A percentile compares a stretch with the other conserved stretches of the same genome.
Evolutionary conservation across 2,797 vertebrate genomes (phyloP).

Genomic region (Peromyscus attwateri): DNA sequence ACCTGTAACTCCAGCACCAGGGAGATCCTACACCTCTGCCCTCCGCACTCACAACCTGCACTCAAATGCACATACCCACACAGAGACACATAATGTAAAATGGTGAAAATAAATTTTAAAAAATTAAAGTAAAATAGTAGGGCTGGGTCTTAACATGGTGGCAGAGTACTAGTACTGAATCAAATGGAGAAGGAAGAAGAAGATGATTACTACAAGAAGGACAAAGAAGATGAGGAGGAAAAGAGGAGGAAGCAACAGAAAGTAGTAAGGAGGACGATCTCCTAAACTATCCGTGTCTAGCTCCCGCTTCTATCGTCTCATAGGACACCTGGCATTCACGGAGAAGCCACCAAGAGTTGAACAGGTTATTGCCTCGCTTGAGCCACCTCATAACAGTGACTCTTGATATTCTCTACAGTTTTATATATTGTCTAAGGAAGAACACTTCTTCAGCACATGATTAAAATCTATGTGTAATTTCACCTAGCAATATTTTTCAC

Average conservation of each 20-base stretch:
- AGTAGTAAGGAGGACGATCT: neutral
- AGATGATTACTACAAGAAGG: neutral
- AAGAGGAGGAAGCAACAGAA: neutral
- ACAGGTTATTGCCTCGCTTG: neutral
- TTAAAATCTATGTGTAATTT: neutral
- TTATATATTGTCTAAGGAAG: neutral
- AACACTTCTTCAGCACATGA: neutral
- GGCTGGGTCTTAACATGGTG: neutral
- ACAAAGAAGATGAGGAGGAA: neutral
- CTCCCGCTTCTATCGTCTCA: neutral
- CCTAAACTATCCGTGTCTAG: neutral
- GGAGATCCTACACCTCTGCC: neutral
- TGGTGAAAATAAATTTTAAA: neutral
- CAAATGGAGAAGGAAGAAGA: neutral
- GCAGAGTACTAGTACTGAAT: neutral
- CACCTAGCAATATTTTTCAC: slow-evolving; percentile 1
- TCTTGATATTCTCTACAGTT: neutral
- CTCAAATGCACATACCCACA: neutral
- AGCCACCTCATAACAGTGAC: neutral
- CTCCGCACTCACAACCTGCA: neutral
- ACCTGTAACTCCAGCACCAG: neutral
- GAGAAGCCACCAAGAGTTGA: neutral
- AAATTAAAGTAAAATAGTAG: neutral
- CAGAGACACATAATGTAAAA: neutral
- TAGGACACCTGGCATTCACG: neutral